Evolutionary conservation across 1,140 invertebrate species (phyloP).

Genomic region (Periplaneta americana): DNA sequence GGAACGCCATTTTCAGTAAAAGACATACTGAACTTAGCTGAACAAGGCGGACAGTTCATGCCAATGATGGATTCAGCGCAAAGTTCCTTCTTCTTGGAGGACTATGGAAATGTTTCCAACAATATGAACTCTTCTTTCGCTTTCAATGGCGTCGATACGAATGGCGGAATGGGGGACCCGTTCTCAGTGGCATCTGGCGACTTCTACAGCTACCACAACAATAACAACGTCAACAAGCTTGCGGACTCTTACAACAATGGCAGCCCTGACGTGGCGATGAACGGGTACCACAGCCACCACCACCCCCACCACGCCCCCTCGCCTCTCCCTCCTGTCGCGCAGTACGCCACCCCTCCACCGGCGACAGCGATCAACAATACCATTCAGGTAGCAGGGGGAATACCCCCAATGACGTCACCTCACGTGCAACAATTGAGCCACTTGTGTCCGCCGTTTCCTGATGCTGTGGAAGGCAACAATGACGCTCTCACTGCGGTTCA

Average conservation of each 20-base stretch:
- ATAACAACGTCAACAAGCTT: neutral
- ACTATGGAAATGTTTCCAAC: neutral
- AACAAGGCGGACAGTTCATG: conserved; percentile 19
- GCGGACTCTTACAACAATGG: neutral
- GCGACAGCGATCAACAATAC: neutral
- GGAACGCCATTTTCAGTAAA: conserved; percentile 35
- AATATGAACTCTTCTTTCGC: neutral
- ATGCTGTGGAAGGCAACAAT: neutral
- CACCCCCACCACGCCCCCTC: neutral
- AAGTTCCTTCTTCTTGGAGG: neutral
- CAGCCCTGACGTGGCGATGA: neutral
- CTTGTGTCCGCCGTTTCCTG: conserved; percentile 33
- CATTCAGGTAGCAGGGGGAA: neutral
- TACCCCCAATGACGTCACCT: conserved; percentile 29
- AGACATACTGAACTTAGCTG: conserved; percentile 34
- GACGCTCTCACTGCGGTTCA: neutral
- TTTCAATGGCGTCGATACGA: neutral
- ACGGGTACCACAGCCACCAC: neutral
- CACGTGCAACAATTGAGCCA: conserved; percentile 36
- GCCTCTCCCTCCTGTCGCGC: neutral
- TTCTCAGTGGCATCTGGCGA: neutral
- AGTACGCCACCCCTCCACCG: neutral
- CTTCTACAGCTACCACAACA: neutral
- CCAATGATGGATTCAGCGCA: neutral
- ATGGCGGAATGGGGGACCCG: neutral